Conservation (phyloP, 1,140 invertebrate species). For the Oedothorax gibbosus region DNA sequence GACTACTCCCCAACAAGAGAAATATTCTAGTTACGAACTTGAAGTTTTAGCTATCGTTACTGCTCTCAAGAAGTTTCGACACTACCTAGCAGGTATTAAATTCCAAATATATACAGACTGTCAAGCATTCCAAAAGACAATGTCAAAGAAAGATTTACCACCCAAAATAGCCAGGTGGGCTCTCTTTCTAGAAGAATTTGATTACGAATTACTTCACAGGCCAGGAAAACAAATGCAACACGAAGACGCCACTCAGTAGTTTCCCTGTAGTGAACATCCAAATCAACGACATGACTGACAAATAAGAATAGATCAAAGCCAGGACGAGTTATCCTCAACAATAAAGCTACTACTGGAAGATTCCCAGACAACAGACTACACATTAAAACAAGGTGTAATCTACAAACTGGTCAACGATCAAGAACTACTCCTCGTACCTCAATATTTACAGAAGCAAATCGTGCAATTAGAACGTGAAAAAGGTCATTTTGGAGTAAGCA, state of each 20-base stretch:
- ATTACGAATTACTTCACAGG: neutral
- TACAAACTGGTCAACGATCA: too few species aligned
- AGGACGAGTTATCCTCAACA: neutral
- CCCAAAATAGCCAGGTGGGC: neutral
- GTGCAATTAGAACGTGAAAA: neutral
- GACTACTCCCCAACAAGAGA: slow-evolving; percentile 12
- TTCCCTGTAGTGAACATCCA: neutral
- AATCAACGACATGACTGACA: neutral
- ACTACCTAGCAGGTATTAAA: slow-evolving; percentile 23
- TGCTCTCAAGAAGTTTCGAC: slow-evolving; percentile 17
- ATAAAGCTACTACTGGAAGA: neutral
- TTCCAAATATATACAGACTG: slow-evolving; percentile 47
- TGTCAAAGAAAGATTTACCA: neutral
- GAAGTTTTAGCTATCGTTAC: slow-evolving; percentile 25
- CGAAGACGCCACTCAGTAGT: neutral
- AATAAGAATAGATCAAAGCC: neutral
- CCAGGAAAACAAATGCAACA: neutral
- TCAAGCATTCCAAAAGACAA: neutral
- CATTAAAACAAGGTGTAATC: neutral
- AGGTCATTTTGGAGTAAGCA: slow-evolving; percentile 21
- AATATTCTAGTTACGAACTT: slow-evolving; percentile 19
- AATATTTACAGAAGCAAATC: neutral
- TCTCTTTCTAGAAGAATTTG: neutral
- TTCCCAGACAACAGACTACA: neutral
- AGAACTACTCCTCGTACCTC: neutral